A percentile compares a stretch with the other conserved stretches of the same genome.
These are phyloP conservation scores for Sarcophaga caerulescens DNA, from an alignment of 2,888 invertebrate species.

Conservation along the genomic window DNA sequence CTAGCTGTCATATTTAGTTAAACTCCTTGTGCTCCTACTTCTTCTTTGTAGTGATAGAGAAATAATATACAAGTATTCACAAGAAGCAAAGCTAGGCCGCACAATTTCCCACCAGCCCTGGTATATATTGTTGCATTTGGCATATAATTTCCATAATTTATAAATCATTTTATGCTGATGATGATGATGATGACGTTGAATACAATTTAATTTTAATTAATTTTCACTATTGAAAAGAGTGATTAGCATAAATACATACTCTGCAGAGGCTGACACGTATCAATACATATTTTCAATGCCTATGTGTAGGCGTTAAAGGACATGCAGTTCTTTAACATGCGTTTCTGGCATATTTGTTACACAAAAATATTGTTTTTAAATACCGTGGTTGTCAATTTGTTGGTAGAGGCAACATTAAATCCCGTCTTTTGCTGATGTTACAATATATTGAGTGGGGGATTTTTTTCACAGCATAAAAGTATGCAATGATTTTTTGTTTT, in stretches of 20 bases:
- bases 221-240: constrained; percentile 57
- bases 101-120: neutral
- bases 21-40: neutral
- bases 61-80: constrained; percentile 5
- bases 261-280: constrained; percentile 5
- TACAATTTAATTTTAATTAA: constrained; percentile 68
- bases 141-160: constrained; percentile 62
- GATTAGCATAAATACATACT: constrained; percentile 61
- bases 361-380: neutral
- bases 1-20: constrained; percentile 55
- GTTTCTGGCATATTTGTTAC: neutral
- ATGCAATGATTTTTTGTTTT: constrained; percentile 11
- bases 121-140: constrained; percentile 13
- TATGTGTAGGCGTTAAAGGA: neutral
- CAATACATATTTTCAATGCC: too few relatives aligned
- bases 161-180: constrained; percentile 43
- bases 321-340: neutral
- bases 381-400: too few relatives aligned
- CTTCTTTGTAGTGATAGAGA: neutral
- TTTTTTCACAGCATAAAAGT: neutral
- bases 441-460: neutral
- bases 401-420: neutral
- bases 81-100: neutral
- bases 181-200: neutral
- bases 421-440: neutral